Evolutionary conservation across 2,113 vertebrate genomes (phyloP).

Genomic region (Lophotis ruficrista): DNA sequence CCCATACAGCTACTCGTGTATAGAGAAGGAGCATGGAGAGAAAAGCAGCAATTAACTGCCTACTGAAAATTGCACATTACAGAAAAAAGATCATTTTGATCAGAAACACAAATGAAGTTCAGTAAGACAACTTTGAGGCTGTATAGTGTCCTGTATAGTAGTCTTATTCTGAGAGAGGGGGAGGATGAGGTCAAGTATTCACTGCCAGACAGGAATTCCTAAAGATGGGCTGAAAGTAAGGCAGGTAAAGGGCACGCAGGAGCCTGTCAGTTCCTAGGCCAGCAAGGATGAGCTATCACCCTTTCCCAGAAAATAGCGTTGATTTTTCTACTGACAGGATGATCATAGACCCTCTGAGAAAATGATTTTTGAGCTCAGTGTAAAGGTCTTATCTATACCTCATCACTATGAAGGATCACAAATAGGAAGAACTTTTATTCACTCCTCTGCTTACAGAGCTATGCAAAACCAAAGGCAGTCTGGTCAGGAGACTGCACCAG

Average conservation of each 20-base stretch:
- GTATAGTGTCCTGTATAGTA: not conserved
- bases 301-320: not conserved
- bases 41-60: not conserved
- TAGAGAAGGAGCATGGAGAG: not conserved
- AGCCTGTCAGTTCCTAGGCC: not conserved
- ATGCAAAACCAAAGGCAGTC: not conserved
- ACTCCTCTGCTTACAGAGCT: not conserved
- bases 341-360: not conserved
- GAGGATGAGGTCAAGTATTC: not conserved
- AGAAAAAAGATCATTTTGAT: not conserved
- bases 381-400: not conserved
- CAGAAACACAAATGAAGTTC: not conserved
- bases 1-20: not conserved
- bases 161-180: not conserved
- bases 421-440: not conserved
- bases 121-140: not conserved
- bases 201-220: not conserved
- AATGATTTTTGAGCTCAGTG: not conserved
- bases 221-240: not conserved
- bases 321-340: not conserved
- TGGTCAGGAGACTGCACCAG: not conserved
- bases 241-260: not conserved
- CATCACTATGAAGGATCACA: not conserved
- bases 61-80: not conserved
- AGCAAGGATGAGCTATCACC: not conserved